Evolutionary conservation across 1,140 invertebrate species (phyloP).

Genomic region (Macrobrachium rosenbergii): DNA sequence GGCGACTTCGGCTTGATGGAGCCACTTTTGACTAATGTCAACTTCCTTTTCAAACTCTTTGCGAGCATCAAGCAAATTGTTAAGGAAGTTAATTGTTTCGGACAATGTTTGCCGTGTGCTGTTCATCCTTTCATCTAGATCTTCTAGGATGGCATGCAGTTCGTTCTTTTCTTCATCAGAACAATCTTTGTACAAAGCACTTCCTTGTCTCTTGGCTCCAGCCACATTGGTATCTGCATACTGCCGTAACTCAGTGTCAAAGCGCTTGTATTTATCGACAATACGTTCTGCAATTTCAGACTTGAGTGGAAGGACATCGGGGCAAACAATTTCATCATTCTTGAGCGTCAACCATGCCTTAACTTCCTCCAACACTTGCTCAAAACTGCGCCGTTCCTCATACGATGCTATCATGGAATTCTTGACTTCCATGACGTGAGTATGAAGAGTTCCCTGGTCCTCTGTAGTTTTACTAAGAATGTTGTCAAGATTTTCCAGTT

Average conservation of each 20-base stretch:
- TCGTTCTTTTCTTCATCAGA: constrained; percentile 76
- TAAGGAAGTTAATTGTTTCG: constrained; percentile 80
- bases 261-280: constrained; percentile 79
- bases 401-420: constrained; percentile 78
- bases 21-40: constrained; percentile 85
- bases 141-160: constrained; percentile 69
- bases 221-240: constrained; percentile 82
- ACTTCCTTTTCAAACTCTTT: constrained; percentile 85
- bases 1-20: constrained; percentile 88
- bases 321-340: constrained; percentile 77
- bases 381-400: constrained; percentile 81
- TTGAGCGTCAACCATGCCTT: constrained; percentile 84
- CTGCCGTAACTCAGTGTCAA: constrained; percentile 82
- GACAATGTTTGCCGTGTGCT: constrained; percentile 70
- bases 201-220: constrained; percentile 82
- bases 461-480: constrained; percentile 74
- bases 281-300: constrained; percentile 79
- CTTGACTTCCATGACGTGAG: constrained; percentile 75
- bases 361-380: constrained; percentile 82
- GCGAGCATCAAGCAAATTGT: constrained; percentile 81
- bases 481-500: constrained; percentile 81
- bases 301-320: constrained; percentile 79
- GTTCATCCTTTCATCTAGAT: constrained; percentile 74
- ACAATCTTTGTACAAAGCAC: constrained; percentile 84
- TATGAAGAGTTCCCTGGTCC: constrained; percentile 69